Percentiles rank a stretch among this genome's conserved stretches.
phyloP scores from a whole-genome alignment of 2,113 vertebrate genomes.

The Cervus canadensis region DNA sequence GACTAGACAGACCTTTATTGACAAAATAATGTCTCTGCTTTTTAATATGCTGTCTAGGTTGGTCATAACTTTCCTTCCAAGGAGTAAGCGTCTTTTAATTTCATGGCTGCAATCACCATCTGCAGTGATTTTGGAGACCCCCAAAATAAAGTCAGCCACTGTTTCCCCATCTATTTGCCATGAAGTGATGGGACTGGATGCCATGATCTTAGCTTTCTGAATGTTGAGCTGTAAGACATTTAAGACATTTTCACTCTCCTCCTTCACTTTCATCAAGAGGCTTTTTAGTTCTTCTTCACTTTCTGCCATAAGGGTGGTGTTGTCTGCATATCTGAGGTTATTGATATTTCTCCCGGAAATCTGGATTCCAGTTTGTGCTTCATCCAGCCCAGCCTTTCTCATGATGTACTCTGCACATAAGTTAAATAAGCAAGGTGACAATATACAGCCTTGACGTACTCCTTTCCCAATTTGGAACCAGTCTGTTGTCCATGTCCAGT shows the following conservation, averaged over 20 bases:
- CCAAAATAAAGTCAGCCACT: not conserved
- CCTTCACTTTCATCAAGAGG: not conserved
- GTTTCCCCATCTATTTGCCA: not conserved
- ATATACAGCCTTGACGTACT: not conserved
- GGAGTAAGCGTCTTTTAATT: not conserved
- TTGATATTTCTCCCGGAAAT: not conserved
- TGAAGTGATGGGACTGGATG: not conserved
- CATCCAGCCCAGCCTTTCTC: accelerated
- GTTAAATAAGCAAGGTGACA: not conserved
- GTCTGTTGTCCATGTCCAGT: not conserved
- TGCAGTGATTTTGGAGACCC: not conserved
- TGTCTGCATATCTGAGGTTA: not conserved
- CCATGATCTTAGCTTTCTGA: not conserved
- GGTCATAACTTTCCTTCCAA: not conserved
- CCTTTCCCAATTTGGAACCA: not conserved
- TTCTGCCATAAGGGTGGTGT: not conserved
- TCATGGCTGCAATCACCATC: not conserved
- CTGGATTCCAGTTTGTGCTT: not conserved
- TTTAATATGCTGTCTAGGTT: not conserved
- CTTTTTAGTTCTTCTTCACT: not conserved
- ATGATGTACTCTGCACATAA: not conserved
- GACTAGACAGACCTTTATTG: not conserved
- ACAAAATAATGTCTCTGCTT: not conserved
- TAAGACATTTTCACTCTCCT: not conserved
- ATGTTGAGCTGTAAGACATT: not conserved